Percentiles rank a stretch among this genome's conserved stretches.
Conservation (phyloP, 1,140 invertebrate genomes). For the Drosophila pallidifrons region DNA sequence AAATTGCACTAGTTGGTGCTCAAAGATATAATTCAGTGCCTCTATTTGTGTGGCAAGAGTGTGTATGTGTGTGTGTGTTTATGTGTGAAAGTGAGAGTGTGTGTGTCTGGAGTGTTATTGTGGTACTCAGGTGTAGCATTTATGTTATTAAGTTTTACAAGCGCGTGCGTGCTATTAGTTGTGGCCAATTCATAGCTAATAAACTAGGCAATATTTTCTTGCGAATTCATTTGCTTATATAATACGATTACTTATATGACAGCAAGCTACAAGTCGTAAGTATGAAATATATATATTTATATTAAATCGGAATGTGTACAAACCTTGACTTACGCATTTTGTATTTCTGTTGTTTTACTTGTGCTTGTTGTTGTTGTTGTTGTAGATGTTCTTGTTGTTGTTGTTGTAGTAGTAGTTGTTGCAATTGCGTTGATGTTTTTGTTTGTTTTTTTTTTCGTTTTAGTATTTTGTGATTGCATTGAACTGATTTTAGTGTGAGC, state of each 20-base stretch:
- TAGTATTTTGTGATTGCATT: constrained; percentile 69
- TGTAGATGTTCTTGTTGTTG: constrained; percentile 49
- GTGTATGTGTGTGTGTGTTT: constrained; percentile 1
- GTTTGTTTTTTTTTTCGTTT: constrained; percentile 54
- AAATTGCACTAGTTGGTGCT: constrained; percentile 13
- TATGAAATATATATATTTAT: constrained; percentile 23
- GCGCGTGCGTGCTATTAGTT: constrained; percentile 47
- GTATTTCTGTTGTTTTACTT: constrained; percentile 53
- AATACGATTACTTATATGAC: constrained; percentile 13
- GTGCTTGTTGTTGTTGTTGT: constrained; percentile 69
- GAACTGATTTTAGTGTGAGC: constrained; percentile 67
- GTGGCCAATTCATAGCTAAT: constrained; percentile 37
- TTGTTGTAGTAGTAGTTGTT: constrained; percentile 62
- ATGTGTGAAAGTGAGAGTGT: not conserved
- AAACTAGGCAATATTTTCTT: constrained; percentile 18
- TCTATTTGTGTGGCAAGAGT: constrained; percentile 2
- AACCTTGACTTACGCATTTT: constrained; percentile 82
- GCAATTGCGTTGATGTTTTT: constrained; percentile 72
- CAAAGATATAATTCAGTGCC: not conserved
- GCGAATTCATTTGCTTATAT: constrained; percentile 15
- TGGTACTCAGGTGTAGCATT: constrained; percentile 10
- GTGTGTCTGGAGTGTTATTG: not conserved
- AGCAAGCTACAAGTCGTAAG: constrained; percentile 44
- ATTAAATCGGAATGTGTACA: constrained; percentile 70
- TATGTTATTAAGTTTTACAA: constrained; percentile 6